Evolutionary conservation across 2,797 vertebrate genomes (phyloP).

Genomic region (Microctenopoma steveboyesi): DNA sequence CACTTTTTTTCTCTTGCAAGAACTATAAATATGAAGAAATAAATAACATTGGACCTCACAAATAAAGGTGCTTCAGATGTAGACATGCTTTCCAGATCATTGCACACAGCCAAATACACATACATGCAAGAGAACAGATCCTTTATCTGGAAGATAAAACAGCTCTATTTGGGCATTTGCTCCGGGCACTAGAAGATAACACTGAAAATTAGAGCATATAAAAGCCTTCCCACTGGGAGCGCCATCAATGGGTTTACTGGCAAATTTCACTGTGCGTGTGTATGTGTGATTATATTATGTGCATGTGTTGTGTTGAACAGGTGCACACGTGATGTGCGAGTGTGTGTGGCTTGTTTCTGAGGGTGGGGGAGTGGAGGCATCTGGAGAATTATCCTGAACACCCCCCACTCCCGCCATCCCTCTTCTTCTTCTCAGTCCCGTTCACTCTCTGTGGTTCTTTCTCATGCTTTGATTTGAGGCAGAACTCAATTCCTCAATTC

Average conservation of each 20-base stretch:
- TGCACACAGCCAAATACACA: constrained; percentile 16
- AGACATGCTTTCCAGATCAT: constrained; percentile 4
- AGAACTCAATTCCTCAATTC: constrained; percentile 81
- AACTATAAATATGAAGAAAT: neutral
- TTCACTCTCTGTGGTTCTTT: constrained; percentile 39
- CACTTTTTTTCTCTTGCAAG: neutral
- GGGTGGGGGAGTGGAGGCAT: constrained; percentile 52
- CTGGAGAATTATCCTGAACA: constrained; percentile 47
- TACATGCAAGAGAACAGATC: constrained; percentile 17
- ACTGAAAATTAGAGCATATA: constrained; percentile 72
- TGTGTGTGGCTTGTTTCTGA: constrained; percentile 52
- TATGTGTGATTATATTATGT: constrained; percentile 25
- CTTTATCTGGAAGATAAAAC: constrained; percentile 66
- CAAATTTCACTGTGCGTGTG: constrained; percentile 39
- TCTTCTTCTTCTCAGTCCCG: constrained; percentile 19
- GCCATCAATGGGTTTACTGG: constrained; percentile 53
- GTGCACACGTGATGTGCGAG: constrained; percentile 21
- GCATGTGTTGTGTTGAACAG: constrained; percentile 33
- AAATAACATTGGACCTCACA: constrained; percentile 12
- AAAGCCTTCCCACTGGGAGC: constrained; percentile 55
- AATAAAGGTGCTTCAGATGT: constrained; percentile 15
- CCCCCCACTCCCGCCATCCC: neutral
- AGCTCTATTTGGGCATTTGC: constrained; percentile 64
- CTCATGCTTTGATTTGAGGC: constrained; percentile 76
- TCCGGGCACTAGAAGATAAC: constrained; percentile 64